Evolutionary conservation across 2,113 vertebrate genomes (phyloP), one percentile per base, ranked within the genome.

Genomic region (Scopus umbretta): DNA sequence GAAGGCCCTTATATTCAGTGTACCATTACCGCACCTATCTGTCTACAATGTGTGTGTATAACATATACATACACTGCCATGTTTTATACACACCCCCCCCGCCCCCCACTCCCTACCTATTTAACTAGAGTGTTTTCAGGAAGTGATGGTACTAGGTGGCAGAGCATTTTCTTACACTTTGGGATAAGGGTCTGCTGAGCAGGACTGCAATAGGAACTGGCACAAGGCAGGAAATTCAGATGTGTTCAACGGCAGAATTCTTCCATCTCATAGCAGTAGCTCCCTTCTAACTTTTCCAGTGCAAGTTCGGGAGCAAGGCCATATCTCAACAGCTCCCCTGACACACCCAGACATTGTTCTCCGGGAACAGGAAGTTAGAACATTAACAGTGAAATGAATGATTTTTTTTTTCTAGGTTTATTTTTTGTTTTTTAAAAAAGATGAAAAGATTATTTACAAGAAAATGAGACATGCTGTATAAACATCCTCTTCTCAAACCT

Each of bases 401-500:
- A 67, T 25, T 1, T 36, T 63, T 71, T 71, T 67, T 63, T 36
- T 8, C 62, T 50, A 27, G 25, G 61, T 89, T 94, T 94, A 8
- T 90, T 93, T 94, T 94, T 92, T 80, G 36, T 84, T 75, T 83
- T 95, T 86, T 26, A 26, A 55, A 62, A 61, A 80, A 89, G 85
- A 92, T 92, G 40, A 96, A 93, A 96, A 94, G 49, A 80, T 75
- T 94, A 78, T 92, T 96, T 88, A 88, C 29, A 65, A 92, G 62
- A 95, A 95, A 96, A 76, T 7, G 58, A 90, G 74, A 26, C 23
- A 0, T 20, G 63, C 58, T 89, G 87, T 47, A 87, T 86, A 96
- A 95, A 97, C 93, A 95, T 96, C 96, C 96, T 95, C 92, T 86
- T 86, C 91, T 94, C 59, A 27, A 83, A 86, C 27, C 43, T 78